These are phyloP conservation scores for Stichodactyla helianthus DNA, from an alignment of 64 coral and sea anemone genomes.

Conservation along the genomic window DNA sequence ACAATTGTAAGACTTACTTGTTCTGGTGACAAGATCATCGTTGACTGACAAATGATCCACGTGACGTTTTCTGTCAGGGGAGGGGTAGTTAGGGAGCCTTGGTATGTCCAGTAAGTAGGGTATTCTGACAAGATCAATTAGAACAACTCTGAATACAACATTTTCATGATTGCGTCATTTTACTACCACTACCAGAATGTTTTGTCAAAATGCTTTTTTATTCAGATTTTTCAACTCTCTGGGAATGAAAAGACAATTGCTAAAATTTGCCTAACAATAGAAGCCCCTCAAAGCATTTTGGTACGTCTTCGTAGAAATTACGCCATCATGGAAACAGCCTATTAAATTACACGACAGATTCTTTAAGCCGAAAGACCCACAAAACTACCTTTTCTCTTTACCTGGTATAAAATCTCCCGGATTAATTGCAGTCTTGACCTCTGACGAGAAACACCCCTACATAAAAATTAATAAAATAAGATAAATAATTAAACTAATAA, in stretches of 20 bases:
- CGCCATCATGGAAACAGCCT: too few relatives aligned
- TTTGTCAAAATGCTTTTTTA: too few relatives aligned
- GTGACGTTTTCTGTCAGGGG: constrained; percentile 85
- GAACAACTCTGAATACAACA: neutral
- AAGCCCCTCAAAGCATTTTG: too few relatives aligned
- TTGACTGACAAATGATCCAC: constrained; percentile 67
- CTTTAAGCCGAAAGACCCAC: neutral
- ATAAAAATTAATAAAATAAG: neutral
- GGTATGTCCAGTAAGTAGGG: constrained; percentile 74
- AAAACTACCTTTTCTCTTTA: neutral
- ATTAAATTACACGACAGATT: too few relatives aligned
- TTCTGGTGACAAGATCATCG: constrained; percentile 54
- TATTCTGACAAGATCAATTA: neutral
- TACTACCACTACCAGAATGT: too few relatives aligned
- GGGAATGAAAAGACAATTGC: too few relatives aligned
- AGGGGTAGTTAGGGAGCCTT: constrained; percentile 79
- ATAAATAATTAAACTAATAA: neutral
- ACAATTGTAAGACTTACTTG: constrained; percentile 45
- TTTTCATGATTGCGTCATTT: neutral
- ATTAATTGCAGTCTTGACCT: constrained; percentile 64
- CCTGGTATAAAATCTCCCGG: constrained; percentile 65
- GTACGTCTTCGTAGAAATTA: too few relatives aligned
- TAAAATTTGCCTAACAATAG: too few relatives aligned
- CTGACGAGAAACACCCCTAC: constrained; percentile 77
- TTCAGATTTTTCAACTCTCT: too few relatives aligned